Evolutionary conservation across 2,797 vertebrate genomes (phyloP).

Genomic region (Halcyon smyrnensis): DNA sequence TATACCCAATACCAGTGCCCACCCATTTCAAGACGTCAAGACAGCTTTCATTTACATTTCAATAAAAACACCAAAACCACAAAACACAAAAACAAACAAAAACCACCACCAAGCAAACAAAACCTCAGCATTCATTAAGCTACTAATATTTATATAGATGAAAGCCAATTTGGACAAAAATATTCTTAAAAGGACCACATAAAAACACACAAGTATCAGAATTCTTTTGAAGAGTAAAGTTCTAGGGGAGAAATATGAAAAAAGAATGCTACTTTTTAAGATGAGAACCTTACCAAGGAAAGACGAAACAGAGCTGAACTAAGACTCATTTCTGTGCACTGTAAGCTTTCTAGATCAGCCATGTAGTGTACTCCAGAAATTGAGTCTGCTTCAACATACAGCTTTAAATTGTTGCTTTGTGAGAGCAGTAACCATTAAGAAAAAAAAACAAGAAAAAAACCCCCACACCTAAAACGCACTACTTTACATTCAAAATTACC

Average conservation of each 20-base stretch:
- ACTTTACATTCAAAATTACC: constrained; percentile 66
- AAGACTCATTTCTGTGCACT: not conserved
- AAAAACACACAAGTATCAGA: not conserved
- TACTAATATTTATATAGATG: not conserved
- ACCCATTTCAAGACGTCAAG: not conserved
- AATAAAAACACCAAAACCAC: not conserved
- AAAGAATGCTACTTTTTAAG: not conserved
- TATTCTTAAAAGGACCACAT: not conserved
- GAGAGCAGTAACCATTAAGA: not conserved
- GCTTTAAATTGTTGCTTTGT: not conserved
- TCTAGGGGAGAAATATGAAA: not conserved
- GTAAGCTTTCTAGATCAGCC: not conserved
- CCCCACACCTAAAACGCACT: not conserved
- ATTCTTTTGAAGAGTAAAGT: not conserved
- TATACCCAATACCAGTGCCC: not conserved
- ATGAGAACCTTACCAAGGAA: not conserved
- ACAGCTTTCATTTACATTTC: not conserved
- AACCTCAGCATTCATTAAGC: not conserved
- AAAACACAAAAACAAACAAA: too few relatives aligned
- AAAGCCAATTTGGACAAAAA: not conserved
- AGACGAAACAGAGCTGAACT: not conserved
- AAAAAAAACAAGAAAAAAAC: not conserved
- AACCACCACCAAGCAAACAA: not conserved
- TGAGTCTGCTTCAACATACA: not conserved
- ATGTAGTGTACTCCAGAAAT: not conserved